Conservation (phyloP, 2,113 vertebrate genomes). For the Himantopus leucocephalus region DNA sequence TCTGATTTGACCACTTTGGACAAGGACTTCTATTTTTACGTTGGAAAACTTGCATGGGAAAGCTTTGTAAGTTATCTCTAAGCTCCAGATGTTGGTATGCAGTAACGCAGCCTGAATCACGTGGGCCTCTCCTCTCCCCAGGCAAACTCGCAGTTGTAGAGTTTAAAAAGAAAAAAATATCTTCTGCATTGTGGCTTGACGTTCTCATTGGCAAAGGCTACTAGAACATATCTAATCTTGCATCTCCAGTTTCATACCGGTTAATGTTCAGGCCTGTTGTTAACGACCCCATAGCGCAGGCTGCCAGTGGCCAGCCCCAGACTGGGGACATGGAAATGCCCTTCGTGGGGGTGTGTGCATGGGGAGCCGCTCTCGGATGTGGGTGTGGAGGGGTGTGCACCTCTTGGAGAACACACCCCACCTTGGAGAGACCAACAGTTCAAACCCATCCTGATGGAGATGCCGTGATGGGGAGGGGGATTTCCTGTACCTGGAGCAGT, state of each 20-base stretch:
- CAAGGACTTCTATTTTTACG: neutral
- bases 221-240: neutral
- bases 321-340: neutral
- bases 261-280: neutral
- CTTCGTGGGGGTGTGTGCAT: rapidly evolving
- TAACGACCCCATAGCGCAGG: neutral
- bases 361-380: neutral
- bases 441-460: neutral
- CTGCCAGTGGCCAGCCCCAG: neutral
- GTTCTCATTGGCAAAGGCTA: neutral
- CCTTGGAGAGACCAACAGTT: neutral
- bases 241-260: neutral
- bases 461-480: neutral
- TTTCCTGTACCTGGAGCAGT: neutral
- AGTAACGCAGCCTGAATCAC: neutral
- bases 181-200: neutral
- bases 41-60: neutral
- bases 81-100: rapidly evolving
- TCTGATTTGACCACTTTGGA: neutral
- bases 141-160: too few relatives aligned
- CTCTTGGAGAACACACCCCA: neutral
- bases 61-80: neutral
- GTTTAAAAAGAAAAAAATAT: too few relatives aligned
- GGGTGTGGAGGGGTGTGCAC: too few relatives aligned
- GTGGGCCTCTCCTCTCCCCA: too few relatives aligned